Conservation (phyloP, 2,113 vertebrate genomes). For the Takifugu bimaculatus region DNA sequence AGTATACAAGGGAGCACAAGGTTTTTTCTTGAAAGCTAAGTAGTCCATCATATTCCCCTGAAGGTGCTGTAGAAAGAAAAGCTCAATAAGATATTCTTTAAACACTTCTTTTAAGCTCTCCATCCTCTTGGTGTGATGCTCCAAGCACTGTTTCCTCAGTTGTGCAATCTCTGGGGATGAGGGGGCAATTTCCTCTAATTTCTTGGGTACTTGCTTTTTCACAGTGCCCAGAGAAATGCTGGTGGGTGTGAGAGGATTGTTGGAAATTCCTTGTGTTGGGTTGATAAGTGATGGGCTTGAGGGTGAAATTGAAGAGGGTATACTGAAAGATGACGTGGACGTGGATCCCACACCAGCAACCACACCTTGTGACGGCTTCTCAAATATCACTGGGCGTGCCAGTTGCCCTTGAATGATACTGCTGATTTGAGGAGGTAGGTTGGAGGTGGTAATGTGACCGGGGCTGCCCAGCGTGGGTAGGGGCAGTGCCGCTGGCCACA, state of each 20-base stretch:
- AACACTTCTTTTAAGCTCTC: slow-evolving; percentile 87
- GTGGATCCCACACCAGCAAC: slow-evolving; percentile 79
- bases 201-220: slow-evolving; percentile 83
- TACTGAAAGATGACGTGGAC: slow-evolving; percentile 74
- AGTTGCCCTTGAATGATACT: slow-evolving; percentile 90
- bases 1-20: slow-evolving; percentile 86
- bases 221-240: slow-evolving; percentile 62
- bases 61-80: slow-evolving; percentile 96
- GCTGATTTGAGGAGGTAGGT: slow-evolving; percentile 88
- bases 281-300: slow-evolving; percentile 86
- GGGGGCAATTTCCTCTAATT: slow-evolving; percentile 91
- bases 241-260: slow-evolving; percentile 76
- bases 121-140: slow-evolving; percentile 89
- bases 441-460: slow-evolving; percentile 86
- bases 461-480: slow-evolving; percentile 80
- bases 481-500: slow-evolving; percentile 72
- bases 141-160: slow-evolving; percentile 90
- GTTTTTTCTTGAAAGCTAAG: slow-evolving; percentile 93
- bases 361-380: slow-evolving; percentile 77
- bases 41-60: slow-evolving; percentile 99
- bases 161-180: slow-evolving; percentile 88
- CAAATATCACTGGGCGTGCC: slow-evolving; percentile 82
- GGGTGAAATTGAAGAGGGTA: slow-evolving; percentile 82
- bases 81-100: slow-evolving; percentile 90
- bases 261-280: slow-evolving; percentile 78